Conservation (phyloP, 2,113 vertebrate species). For the Siniperca knerii region DNA sequence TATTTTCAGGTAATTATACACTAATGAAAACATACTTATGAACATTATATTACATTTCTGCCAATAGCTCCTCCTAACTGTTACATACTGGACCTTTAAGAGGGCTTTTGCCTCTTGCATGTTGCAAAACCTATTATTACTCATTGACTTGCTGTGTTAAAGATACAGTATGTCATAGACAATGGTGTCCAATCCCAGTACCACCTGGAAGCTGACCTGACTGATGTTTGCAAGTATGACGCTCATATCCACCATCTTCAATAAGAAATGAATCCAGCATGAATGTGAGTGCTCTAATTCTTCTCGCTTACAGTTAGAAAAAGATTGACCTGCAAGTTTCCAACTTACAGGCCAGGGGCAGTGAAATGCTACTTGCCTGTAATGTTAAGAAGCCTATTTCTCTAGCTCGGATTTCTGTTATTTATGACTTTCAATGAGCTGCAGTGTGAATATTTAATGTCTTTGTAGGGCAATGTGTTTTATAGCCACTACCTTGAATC, state of each 20-base stretch:
- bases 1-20: too few relatives aligned
- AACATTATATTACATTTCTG: too few relatives aligned
- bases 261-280: constrained; percentile 22
- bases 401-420: background rate
- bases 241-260: constrained; percentile 17
- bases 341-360: background rate
- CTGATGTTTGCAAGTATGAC: background rate
- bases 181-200: background rate
- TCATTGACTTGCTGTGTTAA: background rate
- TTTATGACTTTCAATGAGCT: background rate
- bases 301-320: background rate
- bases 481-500: background rate
- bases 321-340: background rate
- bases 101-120: background rate
- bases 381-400: constrained; percentile 6
- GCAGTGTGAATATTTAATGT: constrained; percentile 1
- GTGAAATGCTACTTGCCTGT: background rate
- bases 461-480: background rate
- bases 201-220: constrained; percentile 31
- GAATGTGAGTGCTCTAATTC: background rate
- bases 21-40: too few relatives aligned
- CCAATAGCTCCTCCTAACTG: too few relatives aligned
- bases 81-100: background rate
- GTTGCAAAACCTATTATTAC: background rate
- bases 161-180: background rate